These are phyloP conservation scores for Brotula barbata DNA, from an alignment of 2,797 vertebrate species.

Conservation along the genomic window DNA sequence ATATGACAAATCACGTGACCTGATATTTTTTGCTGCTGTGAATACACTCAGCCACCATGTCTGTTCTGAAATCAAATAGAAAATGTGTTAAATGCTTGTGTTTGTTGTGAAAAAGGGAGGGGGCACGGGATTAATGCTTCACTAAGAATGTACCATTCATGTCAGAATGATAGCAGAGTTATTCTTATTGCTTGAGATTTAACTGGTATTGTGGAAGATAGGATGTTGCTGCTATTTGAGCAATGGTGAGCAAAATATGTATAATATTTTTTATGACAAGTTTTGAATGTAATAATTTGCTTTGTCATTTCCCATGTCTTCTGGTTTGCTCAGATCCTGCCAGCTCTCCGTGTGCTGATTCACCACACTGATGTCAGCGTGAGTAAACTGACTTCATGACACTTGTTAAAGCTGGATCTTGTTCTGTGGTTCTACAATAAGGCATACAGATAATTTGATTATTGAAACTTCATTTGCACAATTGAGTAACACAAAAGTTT, in stretches of 20 bases:
- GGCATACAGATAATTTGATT: no score
- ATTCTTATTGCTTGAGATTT: background rate
- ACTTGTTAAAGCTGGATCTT: background rate
- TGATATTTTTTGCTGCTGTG: background rate
- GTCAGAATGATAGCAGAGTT: constrained; percentile 9
- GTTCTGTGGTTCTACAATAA: background rate
- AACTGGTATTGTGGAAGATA: background rate
- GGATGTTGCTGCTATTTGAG: background rate
- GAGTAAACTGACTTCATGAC: constrained; percentile 82
- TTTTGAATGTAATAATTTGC: constrained; percentile 4
- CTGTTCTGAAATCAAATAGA: background rate
- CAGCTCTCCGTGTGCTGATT: constrained; percentile 96
- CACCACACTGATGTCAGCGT: constrained; percentile 99
- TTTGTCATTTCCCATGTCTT: background rate
- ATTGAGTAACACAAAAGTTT: no score
- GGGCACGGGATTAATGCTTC: background rate
- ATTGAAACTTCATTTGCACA: no score
- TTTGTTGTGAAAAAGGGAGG: background rate
- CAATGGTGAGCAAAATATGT: background rate
- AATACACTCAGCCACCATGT: background rate
- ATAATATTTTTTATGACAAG: background rate
- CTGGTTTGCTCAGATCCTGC: constrained; percentile 85
- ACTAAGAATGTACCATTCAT: background rate
- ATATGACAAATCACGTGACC: background rate
- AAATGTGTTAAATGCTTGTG: background rate